Base-by-base conservation (phyloP, 30 jellyfish, hydroid and myxozoan genomes). In the Mastigias papua region DNA sequence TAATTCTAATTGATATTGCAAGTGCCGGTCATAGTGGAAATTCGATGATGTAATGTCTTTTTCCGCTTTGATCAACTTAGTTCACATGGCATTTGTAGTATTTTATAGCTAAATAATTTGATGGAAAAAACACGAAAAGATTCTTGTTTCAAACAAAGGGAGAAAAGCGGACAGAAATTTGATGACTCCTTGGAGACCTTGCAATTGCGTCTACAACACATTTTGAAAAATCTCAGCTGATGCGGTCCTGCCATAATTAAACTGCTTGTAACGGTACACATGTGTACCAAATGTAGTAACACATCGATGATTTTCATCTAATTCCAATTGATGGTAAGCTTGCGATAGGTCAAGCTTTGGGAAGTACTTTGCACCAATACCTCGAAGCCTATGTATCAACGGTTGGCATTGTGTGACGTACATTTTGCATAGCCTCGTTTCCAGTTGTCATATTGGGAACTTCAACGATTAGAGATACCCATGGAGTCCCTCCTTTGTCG, bases 261-360 rank as follows among this genome's bases (percentile, higher is more conserved):
- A 42, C 13, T 15, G 54, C 0, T 42, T 42, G 13, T 42, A 0
- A 42, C 13, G 54, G 13, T 42, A 42, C 13, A 42, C 0, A 0
- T 42, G 13, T 15, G 0, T 42, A 15, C 54, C 13, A 42, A 42
- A 0, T 22, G 95, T 69, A 3, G 89, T 71, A 0, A 89, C 48
- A 27, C 16, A 28, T 34, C 76, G 31, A 37, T 71, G 19, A 17
- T 80, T 48, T 61, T 48, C 80, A 30, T 89, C 32, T 61, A 82
- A 62, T 67, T 71, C 89, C 20, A 82, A 69, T 54, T 89, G 90
- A 35, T 71, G 90, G 85, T 34, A 89, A 3, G 89, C 91, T 54
- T 61, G 79, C 34, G 54, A 19, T 48, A 68, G 50, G 34, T 89
- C 96, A 6, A 80, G 26, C 50, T 51, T 65, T 22, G 92, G 6